Conservation (phyloP, 1,140 invertebrate species). For the Neodiprion virginianus region DNA sequence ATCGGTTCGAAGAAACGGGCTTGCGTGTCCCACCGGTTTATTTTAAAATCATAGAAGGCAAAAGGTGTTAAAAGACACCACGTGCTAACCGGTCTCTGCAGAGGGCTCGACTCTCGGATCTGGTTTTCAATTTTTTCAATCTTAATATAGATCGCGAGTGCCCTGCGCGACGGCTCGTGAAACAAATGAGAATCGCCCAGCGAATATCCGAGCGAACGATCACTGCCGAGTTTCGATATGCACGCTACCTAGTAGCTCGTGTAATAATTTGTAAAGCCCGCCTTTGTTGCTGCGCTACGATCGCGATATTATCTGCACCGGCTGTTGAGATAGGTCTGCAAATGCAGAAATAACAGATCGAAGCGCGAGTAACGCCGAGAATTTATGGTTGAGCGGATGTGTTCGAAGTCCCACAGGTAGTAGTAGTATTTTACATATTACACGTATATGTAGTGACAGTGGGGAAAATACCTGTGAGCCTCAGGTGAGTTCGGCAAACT, state of each 20-base stretch:
- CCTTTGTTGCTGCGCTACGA: neutral
- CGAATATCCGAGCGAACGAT: no score
- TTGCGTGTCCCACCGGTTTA: neutral
- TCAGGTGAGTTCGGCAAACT: constrained; percentile 73
- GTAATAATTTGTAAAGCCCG: neutral
- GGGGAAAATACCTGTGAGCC: constrained; percentile 63
- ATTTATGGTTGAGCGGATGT: neutral
- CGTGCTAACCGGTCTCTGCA: constrained; percentile 42
- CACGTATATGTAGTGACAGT: neutral
- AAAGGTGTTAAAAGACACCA: constrained; percentile 36
- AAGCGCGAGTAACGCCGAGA: no score
- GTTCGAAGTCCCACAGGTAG: constrained; percentile 16
- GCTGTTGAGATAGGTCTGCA: neutral
- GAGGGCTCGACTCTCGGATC: constrained; percentile 31
- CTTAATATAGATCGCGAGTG: constrained; percentile 40
- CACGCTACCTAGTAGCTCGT: no score
- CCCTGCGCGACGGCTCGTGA: neutral
- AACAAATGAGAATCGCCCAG: no score
- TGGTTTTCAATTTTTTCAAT: constrained; percentile 46
- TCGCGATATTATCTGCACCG: neutral
- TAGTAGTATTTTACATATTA: neutral
- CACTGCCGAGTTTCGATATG: no score
- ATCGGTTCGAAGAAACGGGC: neutral
- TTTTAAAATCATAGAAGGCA: constrained; percentile 20
- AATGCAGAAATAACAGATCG: neutral